These are phyloP conservation scores for Oxyruncus cristatus DNA, from an alignment of 2,113 vertebrate species.

Conservation along the genomic window DNA sequence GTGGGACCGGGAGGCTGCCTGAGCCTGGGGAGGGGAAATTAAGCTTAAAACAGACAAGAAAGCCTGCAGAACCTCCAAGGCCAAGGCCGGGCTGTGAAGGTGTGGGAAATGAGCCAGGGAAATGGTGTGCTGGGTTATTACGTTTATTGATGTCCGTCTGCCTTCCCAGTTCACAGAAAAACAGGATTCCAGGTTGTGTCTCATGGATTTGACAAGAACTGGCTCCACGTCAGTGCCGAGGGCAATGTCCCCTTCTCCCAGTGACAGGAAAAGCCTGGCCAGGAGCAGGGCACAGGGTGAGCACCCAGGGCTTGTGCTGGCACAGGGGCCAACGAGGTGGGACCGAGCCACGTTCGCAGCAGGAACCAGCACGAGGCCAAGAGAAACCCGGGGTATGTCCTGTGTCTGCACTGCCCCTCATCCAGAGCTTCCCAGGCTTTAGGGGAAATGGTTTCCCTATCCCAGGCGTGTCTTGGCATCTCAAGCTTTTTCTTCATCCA, in stretches of 20 bases:
- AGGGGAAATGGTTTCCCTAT: not conserved
- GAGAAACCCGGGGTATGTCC: not conserved
- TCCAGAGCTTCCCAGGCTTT: not conserved
- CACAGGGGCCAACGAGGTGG: accelerated
- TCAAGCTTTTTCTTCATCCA: not conserved
- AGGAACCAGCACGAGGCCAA: not conserved
- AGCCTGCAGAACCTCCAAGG: not conserved
- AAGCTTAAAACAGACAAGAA: no score
- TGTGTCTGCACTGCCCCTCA: not conserved
- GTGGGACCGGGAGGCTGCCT: not conserved
- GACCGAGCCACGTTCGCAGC: accelerated
- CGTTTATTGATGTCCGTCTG: accelerated
- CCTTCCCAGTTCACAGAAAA: not conserved
- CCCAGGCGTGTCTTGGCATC: not conserved
- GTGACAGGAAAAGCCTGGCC: not conserved
- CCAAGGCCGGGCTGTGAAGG: not conserved
- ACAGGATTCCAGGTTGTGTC: not conserved
- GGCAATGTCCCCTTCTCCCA: not conserved
- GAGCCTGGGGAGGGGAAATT: not conserved
- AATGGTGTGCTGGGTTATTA: not conserved
- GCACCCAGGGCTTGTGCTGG: not conserved
- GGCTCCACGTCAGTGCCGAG: accelerated
- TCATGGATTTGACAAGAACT: not conserved
- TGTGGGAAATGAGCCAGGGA: not conserved
- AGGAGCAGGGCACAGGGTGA: not conserved